Evolutionary conservation across 1,140 invertebrate species (phyloP).

Genomic region (Caenorhabditis inopinata): DNA sequence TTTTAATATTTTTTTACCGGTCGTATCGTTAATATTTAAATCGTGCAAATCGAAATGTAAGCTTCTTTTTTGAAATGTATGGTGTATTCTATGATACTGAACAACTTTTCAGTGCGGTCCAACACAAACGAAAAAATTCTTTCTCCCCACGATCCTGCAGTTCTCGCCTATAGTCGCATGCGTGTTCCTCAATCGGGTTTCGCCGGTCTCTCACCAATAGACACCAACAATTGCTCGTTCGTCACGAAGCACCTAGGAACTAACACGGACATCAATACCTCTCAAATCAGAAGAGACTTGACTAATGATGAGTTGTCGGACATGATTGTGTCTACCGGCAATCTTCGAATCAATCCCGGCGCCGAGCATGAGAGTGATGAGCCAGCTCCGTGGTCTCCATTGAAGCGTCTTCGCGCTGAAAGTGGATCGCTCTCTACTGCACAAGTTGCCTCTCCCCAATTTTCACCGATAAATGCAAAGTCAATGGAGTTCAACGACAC

Average conservation of each 20-base stretch:
- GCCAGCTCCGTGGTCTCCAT: not conserved
- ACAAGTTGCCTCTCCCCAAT: not conserved
- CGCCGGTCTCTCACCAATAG: constrained; percentile 19
- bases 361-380: not conserved
- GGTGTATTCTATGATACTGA: too few species aligned
- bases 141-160: not conserved
- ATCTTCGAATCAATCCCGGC: constrained; percentile 2
- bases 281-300: not conserved
- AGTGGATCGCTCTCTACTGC: not conserved
- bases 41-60: too few species aligned
- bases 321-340: constrained; percentile 1
- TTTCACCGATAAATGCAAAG: constrained; percentile 3
- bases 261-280: not conserved
- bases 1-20: too few species aligned
- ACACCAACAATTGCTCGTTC: constrained; percentile 10
- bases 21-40: too few species aligned
- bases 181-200: not conserved
- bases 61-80: too few species aligned
- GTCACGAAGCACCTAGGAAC: not conserved
- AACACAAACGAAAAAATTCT: not conserved
- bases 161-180: not conserved
- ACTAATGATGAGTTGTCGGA: constrained; percentile 5
- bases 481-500: not conserved
- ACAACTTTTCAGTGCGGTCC: not conserved
- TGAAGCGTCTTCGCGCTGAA: constrained; percentile 12